These are phyloP conservation scores for Pseudorasbora parva DNA, from an alignment of 2,113 vertebrate species.

Conservation along the genomic window DNA sequence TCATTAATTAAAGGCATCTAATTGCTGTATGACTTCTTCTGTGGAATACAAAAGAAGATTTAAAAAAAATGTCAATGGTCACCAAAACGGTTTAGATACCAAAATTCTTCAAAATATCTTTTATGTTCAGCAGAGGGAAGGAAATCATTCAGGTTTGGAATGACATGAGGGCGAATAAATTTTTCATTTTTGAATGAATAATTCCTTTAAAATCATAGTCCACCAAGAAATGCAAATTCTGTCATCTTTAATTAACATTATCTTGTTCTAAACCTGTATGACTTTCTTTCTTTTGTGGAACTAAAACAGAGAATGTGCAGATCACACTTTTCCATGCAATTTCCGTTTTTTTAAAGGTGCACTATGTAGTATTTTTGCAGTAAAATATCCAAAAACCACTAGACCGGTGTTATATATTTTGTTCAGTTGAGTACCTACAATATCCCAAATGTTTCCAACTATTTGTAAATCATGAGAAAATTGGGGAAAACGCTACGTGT, in stretches of 20 bases:
- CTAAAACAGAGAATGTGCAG: neutral
- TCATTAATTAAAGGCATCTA: neutral
- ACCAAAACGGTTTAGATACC: neutral
- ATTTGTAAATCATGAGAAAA: no score
- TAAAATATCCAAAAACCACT: no score
- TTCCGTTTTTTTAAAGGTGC: no score
- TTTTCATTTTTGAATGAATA: neutral
- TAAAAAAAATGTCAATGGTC: neutral
- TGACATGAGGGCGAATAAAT: neutral
- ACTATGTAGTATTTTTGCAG: no score
- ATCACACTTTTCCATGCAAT: neutral
- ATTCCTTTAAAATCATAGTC: neutral
- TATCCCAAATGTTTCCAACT: no score
- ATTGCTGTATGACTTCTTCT: neutral
- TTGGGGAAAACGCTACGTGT: no score
- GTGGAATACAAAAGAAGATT: neutral
- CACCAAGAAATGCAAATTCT: neutral
- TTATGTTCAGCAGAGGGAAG: neutral
- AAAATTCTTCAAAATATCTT: neutral
- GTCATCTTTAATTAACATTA: neutral
- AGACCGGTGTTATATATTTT: no score
- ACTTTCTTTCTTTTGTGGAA: neutral
- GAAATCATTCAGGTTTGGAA: neutral
- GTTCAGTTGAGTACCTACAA: no score
- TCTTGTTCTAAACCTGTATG: neutral